These are phyloP conservation scores for human (Homo sapiens) DNA, from an alignment of 2,113 vertebrate genomes.

Conservation along the genomic window DNA sequence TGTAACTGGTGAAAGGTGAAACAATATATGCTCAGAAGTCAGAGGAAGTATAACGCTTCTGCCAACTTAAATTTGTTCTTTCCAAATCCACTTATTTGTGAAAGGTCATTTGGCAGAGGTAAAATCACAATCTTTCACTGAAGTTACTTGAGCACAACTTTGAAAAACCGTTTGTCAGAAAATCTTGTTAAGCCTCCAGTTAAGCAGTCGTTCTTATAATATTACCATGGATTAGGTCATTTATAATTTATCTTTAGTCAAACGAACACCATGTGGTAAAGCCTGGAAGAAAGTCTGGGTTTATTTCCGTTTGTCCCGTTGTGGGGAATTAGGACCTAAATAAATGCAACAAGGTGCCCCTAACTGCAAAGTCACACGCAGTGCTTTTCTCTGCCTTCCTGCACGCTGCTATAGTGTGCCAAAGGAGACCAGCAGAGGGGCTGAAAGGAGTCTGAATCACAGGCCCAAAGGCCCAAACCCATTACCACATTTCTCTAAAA, in stretches of 20 bases:
- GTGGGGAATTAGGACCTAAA: not conserved
- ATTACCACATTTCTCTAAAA: not conserved
- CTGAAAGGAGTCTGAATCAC: not conserved
- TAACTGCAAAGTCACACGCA: not conserved
- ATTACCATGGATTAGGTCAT: not conserved
- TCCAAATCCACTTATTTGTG: not conserved
- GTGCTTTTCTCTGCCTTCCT: not conserved
- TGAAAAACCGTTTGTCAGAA: not conserved
- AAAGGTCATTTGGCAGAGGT: not conserved
- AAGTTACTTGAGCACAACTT: not conserved
- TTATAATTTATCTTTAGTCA: not conserved
- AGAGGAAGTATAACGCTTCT: not conserved
- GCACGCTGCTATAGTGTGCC: no score
- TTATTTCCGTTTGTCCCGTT: not conserved
- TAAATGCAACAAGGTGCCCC: not conserved
- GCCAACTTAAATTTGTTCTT: not conserved
- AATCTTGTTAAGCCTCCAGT: not conserved
- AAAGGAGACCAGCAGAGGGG: accelerated
- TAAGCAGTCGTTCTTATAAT: not conserved
- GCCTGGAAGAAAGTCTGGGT: not conserved
- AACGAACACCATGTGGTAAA: not conserved
- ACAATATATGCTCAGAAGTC: not conserved
- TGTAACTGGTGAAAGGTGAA: not conserved
- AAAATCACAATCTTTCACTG: not conserved
- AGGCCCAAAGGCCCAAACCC: not conserved